Evolutionary conservation across 2,113 vertebrate genomes (phyloP), one percentile per base, ranked within the genome.

Genomic region (Spea bombifrons): DNA sequence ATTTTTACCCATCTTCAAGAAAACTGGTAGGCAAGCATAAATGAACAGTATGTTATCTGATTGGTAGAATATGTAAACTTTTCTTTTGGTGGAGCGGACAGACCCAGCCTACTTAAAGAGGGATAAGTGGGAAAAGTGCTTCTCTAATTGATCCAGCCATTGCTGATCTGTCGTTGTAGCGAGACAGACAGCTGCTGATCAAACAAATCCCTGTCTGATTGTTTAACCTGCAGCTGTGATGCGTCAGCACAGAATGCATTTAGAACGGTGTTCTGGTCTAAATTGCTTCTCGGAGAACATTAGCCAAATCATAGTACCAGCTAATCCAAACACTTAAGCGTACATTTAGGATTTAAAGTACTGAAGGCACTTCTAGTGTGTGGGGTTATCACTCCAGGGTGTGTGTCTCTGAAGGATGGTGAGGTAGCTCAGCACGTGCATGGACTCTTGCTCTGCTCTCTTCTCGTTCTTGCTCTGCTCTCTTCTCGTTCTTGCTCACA

Each of bases 211-310:
- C 44, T 59, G 46, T 69, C 52, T 45, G 13, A 68, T 61, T 70
- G 75, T 70, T 48, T 70, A 50, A 77, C 75, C 75, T 63, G 55
- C 75, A 9, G 67, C 53, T 77, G 67, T 77, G 75, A 61, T 59
- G 16, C 57, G 57, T 76, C 75, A 61, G 66, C 75, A 76, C 46
- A 47, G 61, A 76, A 48, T 63, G 55, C 53, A 76, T 61, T 59
- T 76, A 59, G 53, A 59, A 69, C 66, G 68, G 12, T 70, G 71
- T 72, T 15, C 66, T 61, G 55, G 55, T 9, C 12, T 55, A 70
- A 8, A 63, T 52, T 61, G 75, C 16, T 63, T 47, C 75, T 71
- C 75, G 10, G 63, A 43, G 47, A 52, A 13, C 44, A 66, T 75
- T 57, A n/a, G 71, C 5, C 47, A 65, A 46, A 59, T 44, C 17